Evolutionary conservation across 37 sponge, comb jelly and placozoan genomes (phyloP).

Genomic region (Axinella damicornis): DNA sequence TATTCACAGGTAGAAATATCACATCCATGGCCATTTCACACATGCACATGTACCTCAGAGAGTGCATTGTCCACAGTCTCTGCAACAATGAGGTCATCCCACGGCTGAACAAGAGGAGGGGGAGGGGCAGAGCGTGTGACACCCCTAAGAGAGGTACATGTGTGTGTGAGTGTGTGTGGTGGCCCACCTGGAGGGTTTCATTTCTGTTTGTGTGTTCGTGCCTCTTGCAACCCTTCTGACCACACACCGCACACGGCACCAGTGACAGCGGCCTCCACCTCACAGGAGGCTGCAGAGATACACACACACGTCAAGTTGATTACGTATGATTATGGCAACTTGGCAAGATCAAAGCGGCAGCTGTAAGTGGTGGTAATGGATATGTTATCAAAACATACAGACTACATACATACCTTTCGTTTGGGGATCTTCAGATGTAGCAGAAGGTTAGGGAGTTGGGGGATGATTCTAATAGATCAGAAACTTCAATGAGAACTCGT

Average conservation of each 20-base stretch:
- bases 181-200: constrained; percentile 10
- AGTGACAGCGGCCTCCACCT: not conserved
- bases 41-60: constrained; percentile 15
- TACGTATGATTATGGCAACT: too few relatives aligned
- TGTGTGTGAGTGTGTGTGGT: not conserved
- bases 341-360: too few relatives aligned
- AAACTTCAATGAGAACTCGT: too few relatives aligned
- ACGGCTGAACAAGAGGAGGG: constrained; percentile 35
- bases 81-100: constrained; percentile 35
- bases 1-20: too few relatives aligned
- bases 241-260: constrained; percentile 19
- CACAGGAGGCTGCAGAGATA: not conserved
- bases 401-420: too few relatives aligned
- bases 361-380: too few relatives aligned
- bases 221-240: not conserved
- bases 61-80: constrained; percentile 44
- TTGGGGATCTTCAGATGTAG: constrained; percentile 2
- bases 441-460: constrained; percentile 10
- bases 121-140: not conserved
- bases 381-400: too few relatives aligned
- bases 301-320: too few relatives aligned
- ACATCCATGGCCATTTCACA: too few relatives aligned
- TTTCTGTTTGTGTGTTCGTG: not conserved
- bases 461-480: not conserved
- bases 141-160: too few relatives aligned